Conservation (phyloP, 2,888 invertebrate genomes). For the Cyaniris semiargus region DNA sequence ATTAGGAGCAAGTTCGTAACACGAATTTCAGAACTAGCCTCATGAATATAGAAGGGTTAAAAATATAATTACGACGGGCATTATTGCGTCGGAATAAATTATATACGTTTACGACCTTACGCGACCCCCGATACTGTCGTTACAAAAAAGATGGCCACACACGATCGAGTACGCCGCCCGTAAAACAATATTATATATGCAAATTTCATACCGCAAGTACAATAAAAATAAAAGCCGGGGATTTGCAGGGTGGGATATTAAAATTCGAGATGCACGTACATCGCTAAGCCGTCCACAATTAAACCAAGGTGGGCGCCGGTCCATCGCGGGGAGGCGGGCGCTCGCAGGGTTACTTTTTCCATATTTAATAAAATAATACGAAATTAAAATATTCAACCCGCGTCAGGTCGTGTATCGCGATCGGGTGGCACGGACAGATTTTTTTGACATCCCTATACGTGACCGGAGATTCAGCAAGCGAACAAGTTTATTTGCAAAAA, state of each 20-base stretch:
- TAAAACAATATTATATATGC: conserved; percentile 48
- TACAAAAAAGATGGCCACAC: conserved; percentile 25
- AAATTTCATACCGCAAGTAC: conserved; percentile 61
- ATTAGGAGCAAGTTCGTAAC: background rate
- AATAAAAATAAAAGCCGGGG: conserved; percentile 66
- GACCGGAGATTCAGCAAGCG: conserved; percentile 54
- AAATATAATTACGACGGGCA: conserved; percentile 16
- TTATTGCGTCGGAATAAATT: conserved; percentile 10
- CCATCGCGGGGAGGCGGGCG: conserved; percentile 50
- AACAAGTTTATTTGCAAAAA: conserved; percentile 55
- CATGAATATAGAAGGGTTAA: conserved; percentile 24
- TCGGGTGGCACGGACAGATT: conserved; percentile 71
- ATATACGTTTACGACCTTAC: conserved; percentile 1
- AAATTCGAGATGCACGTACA: conserved; percentile 64
- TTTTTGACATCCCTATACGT: conserved; percentile 68
- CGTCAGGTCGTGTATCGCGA: conserved; percentile 73
- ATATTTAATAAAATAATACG: conserved; percentile 71
- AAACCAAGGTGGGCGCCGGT: conserved; percentile 53
- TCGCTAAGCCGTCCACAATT: conserved; percentile 49
- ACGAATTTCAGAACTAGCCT: conserved; percentile 16
- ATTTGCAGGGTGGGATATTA: conserved; percentile 62
- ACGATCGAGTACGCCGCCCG: conserved; percentile 36
- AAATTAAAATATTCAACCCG: conserved; percentile 73
- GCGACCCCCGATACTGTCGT: conserved; percentile 25
- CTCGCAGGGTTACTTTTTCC: conserved; percentile 55